These are phyloP conservation scores for Bolborhynchus lineola DNA, from an alignment of 2,113 vertebrate genomes.

Conservation along the genomic window DNA sequence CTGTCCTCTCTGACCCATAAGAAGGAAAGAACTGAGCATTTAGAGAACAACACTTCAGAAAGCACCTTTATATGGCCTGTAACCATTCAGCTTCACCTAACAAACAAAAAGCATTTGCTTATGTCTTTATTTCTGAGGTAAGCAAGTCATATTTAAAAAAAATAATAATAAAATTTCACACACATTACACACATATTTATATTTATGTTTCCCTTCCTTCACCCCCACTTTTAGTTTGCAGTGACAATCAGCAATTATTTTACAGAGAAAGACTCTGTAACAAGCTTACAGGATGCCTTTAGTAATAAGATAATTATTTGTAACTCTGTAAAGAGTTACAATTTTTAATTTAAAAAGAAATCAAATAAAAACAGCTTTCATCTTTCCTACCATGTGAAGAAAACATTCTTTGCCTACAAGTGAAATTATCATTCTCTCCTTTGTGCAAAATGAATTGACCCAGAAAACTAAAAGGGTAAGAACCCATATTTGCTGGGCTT, in stretches of 20 bases:
- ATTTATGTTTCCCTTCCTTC: background rate
- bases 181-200: background rate
- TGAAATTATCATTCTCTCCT: slow-evolving; percentile 59
- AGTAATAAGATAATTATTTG: slow-evolving; percentile 63
- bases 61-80: background rate
- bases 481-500: slow-evolving; percentile 60
- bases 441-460: slow-evolving; percentile 64
- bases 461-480: slow-evolving; percentile 64
- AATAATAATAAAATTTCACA: background rate
- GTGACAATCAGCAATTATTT: slow-evolving; percentile 26
- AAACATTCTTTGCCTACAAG: slow-evolving; percentile 50
- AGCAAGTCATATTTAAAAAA: background rate
- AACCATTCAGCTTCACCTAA: background rate
- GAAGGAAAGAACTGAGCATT: background rate
- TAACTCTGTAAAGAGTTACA: slow-evolving; percentile 3
- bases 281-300: slow-evolving; percentile 28
- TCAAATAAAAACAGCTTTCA: slow-evolving; percentile 44
- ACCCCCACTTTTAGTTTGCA: background rate
- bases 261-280: background rate
- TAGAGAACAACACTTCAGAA: background rate
- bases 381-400: slow-evolving; percentile 16
- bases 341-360: slow-evolving; percentile 54
- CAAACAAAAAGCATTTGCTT: background rate
- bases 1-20: background rate
- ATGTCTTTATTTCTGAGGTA: background rate